Evolutionary conservation across 2,888 invertebrate genomes (phyloP).

Genomic region (Sphinx pinastri): DNA sequence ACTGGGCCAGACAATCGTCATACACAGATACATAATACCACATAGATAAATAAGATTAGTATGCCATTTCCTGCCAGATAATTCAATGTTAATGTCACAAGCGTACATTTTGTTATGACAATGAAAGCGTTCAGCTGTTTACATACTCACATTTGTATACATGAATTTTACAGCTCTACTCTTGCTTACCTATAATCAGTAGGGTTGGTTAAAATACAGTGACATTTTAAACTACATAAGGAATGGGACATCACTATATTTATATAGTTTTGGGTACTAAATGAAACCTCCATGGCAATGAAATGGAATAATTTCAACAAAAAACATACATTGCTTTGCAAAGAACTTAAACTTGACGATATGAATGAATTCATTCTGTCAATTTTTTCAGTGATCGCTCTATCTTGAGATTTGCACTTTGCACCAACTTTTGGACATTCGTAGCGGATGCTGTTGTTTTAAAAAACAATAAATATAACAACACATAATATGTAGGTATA

Average conservation of each 20-base stretch:
- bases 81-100: not conserved
- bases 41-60: not conserved
- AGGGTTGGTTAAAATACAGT: slow-evolving; percentile 37
- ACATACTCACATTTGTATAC: slow-evolving; percentile 37
- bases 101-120: slow-evolving; percentile 1
- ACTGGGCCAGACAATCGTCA: not conserved
- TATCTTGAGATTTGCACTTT: slow-evolving; percentile 60
- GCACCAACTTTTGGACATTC: slow-evolving; percentile 60
- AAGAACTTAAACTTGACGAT: slow-evolving; percentile 34
- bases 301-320: slow-evolving; percentile 34
- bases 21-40: not conserved
- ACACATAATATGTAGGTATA: not conserved
- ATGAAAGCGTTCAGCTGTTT: slow-evolving; percentile 33
- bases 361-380: slow-evolving; percentile 36
- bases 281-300: too few species aligned
- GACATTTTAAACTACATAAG: slow-evolving; percentile 12
- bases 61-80: slow-evolving; percentile 42
- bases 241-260: not conserved
- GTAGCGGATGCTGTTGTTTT: slow-evolving; percentile 33
- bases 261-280: not conserved
- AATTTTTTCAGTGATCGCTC: slow-evolving; percentile 59
- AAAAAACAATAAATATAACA: not conserved
- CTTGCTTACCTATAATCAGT: slow-evolving; percentile 73
- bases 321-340: slow-evolving; percentile 54
- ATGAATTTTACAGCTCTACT: slow-evolving; percentile 56